Conservation (phyloP, 1,140 invertebrate genomes). For the Pogonomyrmex californicus region DNA sequence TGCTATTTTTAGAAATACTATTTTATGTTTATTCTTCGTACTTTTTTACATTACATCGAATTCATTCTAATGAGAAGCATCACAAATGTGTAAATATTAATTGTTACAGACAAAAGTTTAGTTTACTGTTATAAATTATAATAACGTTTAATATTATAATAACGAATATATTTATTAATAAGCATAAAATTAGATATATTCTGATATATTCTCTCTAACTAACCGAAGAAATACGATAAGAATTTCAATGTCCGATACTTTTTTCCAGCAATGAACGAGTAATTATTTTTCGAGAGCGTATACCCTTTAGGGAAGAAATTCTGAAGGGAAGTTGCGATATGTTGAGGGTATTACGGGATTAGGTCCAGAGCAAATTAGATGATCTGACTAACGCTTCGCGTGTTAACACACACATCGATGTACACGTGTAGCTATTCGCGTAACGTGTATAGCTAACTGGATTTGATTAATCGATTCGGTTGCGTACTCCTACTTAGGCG, state of each 20-base stretch:
- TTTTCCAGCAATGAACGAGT: not conserved
- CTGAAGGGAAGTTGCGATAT: slow-evolving; percentile 47
- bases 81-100: no score
- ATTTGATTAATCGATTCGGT: slow-evolving; percentile 78
- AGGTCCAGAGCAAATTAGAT: slow-evolving; percentile 56
- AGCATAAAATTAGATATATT: slow-evolving; percentile 2
- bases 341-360: slow-evolving; percentile 65
- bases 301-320: slow-evolving; percentile 27
- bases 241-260: not conserved
- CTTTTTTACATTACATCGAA: no score
- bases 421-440: slow-evolving; percentile 47
- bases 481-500: slow-evolving; percentile 65
- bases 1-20: no score
- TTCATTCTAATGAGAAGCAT: no score
- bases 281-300: slow-evolving; percentile 45
- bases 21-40: no score
- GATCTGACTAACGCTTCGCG: slow-evolving; percentile 17
- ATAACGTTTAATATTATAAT: not conserved
- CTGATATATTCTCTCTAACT: not conserved
- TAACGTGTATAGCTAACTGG: slow-evolving; percentile 72
- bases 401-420: slow-evolving; percentile 44
- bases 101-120: not conserved
- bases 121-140: not conserved
- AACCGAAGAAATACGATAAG: not conserved
- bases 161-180: slow-evolving; percentile 31